These are phyloP conservation scores for Palythoa grandiflora DNA, from an alignment of 92 coral and sea anemone species.

Conservation along the genomic window DNA sequence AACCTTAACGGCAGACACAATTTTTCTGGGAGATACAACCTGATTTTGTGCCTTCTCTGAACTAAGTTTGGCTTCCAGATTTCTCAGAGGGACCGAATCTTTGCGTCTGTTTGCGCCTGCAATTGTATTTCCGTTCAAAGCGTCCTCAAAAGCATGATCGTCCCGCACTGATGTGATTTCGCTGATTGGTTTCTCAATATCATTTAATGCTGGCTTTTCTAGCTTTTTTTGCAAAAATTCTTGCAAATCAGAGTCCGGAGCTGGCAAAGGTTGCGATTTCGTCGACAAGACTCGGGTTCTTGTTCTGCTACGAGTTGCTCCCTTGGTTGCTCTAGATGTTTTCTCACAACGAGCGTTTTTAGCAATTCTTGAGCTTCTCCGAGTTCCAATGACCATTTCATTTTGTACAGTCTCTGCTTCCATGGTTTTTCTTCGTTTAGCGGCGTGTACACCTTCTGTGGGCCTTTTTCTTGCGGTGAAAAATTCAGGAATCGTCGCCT, in stretches of 20 bases:
- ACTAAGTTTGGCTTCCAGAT: slow-evolving; percentile 2
- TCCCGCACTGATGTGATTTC: slow-evolving; percentile 82
- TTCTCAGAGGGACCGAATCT: slow-evolving; percentile 42
- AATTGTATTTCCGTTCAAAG: slow-evolving; percentile 52
- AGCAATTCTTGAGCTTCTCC: slow-evolving; percentile 51
- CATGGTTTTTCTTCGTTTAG: slow-evolving; percentile 90
- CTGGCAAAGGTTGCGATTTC: slow-evolving; percentile 45
- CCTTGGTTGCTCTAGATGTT: slow-evolving; percentile 17
- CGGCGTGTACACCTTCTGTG: slow-evolving; percentile 85
- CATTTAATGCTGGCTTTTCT: slow-evolving; percentile 36
- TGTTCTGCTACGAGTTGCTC: slow-evolving; percentile 26
- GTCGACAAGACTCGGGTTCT: slow-evolving; percentile 30
- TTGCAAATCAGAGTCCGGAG: slow-evolving; percentile 23
- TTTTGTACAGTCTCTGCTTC: slow-evolving; percentile 56
- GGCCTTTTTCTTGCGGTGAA: slow-evolving; percentile 84
- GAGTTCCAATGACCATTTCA: slow-evolving; percentile 38
- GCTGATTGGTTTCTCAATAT: slow-evolving; percentile 46
- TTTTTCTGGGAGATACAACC: slow-evolving; percentile 25
- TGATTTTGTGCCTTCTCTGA: slow-evolving; percentile 13
- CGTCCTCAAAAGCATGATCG: slow-evolving; percentile 81
- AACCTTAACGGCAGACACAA: slow-evolving; percentile 55
- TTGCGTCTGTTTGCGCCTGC: slow-evolving; percentile 62
- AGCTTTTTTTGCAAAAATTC: slow-evolving; percentile 49
- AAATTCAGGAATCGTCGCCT: slow-evolving; percentile 87
- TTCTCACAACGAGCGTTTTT: slow-evolving; percentile 44